These are phyloP conservation scores for Vidua chalybeata DNA, from an alignment of 2,113 vertebrate genomes.

Conservation along the genomic window DNA sequence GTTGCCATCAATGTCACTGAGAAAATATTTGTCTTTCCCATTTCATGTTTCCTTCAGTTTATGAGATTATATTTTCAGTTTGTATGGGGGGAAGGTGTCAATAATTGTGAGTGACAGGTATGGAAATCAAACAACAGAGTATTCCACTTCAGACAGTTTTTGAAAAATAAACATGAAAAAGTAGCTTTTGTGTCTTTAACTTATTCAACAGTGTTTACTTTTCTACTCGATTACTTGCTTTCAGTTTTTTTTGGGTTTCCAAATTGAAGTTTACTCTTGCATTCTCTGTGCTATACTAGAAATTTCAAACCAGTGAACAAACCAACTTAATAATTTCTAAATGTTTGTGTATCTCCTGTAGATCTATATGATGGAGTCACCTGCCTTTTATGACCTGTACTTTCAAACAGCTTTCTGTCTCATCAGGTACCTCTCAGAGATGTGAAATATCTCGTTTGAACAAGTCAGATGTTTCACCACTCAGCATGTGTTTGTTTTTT, in stretches of 20 bases:
- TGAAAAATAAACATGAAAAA: neutral
- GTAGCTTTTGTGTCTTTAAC: neutral
- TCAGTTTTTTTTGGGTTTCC: neutral
- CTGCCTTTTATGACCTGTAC: neutral
- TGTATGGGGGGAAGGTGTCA: neutral
- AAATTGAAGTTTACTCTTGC: neutral
- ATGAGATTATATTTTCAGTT: neutral
- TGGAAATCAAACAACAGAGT: neutral
- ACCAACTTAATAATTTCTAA: neutral
- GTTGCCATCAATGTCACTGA: neutral
- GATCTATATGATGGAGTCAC: neutral
- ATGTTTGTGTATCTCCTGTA: neutral
- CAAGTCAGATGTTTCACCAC: neutral
- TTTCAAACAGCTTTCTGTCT: neutral
- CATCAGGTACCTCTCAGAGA: neutral
- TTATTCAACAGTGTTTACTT: neutral
- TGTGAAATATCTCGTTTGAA: neutral
- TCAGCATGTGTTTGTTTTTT: neutral
- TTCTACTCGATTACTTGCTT: neutral
- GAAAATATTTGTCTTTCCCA: neutral
- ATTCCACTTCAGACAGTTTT: neutral
- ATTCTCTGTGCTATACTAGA: neutral
- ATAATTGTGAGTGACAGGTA: neutral
- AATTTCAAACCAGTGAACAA: neutral
- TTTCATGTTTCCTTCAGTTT: neutral